A percentile compares a stretch with the other conserved stretches of the same genome.
phyloP scores from a whole-genome alignment of 2,113 vertebrate species.

The Austrofundulus limnaeus region DNA sequence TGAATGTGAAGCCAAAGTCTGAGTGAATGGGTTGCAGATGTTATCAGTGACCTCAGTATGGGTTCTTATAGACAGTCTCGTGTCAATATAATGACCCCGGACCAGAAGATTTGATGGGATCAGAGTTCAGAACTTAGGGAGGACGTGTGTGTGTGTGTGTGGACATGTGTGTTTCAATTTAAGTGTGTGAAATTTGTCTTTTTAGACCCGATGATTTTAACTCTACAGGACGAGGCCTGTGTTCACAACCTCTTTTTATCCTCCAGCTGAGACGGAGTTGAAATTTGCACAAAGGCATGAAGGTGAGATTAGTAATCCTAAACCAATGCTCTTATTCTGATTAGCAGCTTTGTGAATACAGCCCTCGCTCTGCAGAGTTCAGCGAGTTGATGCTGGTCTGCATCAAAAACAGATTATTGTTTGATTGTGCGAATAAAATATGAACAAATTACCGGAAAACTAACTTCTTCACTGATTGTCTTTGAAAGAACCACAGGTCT shows the following conservation, averaged over 20 bases:
- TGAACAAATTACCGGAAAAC: neutral
- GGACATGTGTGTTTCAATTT: constrained; percentile 8
- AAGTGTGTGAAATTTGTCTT: constrained; percentile 31
- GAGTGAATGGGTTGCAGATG: constrained; percentile 27
- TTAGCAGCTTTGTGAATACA: constrained; percentile 57
- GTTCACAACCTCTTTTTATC: constrained; percentile 37
- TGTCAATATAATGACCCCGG: constrained; percentile 36
- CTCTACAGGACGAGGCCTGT: constrained; percentile 40
- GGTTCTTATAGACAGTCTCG: constrained; percentile 31
- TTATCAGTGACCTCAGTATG: constrained; percentile 16
- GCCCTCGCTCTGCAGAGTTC: constrained; percentile 40
- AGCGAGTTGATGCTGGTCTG: constrained; percentile 22
- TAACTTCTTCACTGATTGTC: neutral
- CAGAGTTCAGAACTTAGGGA: constrained; percentile 27
- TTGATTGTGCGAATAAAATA: constrained; percentile 50
- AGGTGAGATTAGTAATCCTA: constrained; percentile 35
- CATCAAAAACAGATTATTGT: constrained; percentile 24
- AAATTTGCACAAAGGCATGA: neutral
- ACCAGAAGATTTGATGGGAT: constrained; percentile 30
- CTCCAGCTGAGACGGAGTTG: neutral
- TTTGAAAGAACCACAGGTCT: neutral
- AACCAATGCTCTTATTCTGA: constrained; percentile 37
- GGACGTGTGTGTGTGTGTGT: constrained; percentile 7
- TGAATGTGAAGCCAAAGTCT: constrained; percentile 58
- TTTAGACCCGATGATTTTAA: constrained; percentile 24